Base-by-base conservation (phyloP, 2,888 invertebrate genomes). In the Syrista parreyssii region DNA sequence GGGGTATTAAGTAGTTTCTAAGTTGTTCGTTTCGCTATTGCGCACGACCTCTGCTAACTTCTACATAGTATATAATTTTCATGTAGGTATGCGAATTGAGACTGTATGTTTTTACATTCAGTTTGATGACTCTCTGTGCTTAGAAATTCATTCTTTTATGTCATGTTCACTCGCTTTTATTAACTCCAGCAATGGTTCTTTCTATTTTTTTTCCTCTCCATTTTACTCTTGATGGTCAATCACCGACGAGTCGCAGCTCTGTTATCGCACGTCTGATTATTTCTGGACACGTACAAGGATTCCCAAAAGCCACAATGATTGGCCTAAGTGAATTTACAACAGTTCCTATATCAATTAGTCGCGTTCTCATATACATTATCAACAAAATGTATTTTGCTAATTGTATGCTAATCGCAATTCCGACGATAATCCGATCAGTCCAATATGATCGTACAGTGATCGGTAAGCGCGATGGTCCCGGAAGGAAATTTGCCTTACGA, bases 41-140 rank as follows among this genome's bases (percentile, higher is more conserved):
- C 75, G 77, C 72, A 79, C 77, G 80, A 76, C 76, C 82, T 80
- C 78, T 82, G 76, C 81, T 83, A 83, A 77, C 76, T 75, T 77
- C 82, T 83, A 82, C 76, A 75, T 78, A 75, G 75, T 80, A 80
- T 82, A 74, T 77, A 76, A 68, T 78, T 55, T 76, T 69, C 78
- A 75, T 68, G 75, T 75, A 32, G 40, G 75, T 69, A 78, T 77
- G 68, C 33, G 32, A 23, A 31, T 74, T 74, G 32, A 74, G 68
- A 34, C 68, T 76, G 73, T 36, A 71, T 75, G 30, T 75, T 72
- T 73, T 78, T 75, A 68, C 71, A 71, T 71, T 31, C 71, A 55
- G 55, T 55, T 23, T 23, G 55, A 23, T 55, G 55, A 23, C 55
- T 23, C 23, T 55, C 55, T 9, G 55, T 55, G 55, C 23, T 55